These are phyloP conservation scores for Stenoptilia bipunctidactyla DNA, from an alignment of 2,888 invertebrate species.

Conservation along the genomic window DNA sequence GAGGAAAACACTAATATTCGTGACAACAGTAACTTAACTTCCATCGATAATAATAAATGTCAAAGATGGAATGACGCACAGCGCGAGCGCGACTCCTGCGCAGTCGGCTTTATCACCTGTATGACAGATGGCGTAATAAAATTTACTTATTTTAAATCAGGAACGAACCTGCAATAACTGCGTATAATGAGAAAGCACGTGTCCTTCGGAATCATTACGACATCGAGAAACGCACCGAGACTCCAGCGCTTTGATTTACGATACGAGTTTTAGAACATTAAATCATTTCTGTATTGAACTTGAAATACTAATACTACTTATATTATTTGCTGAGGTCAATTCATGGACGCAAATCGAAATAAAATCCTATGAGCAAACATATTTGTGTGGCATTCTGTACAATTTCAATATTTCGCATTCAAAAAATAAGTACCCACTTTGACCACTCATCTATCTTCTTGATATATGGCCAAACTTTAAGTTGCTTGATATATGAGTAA, in stretches of 20 bases:
- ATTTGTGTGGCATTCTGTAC: too few species aligned
- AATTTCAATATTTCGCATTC: too few species aligned
- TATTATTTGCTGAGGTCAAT: too few species aligned
- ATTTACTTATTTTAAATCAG: slow-evolving; percentile 62
- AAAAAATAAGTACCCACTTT: too few species aligned
- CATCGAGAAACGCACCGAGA: slow-evolving; percentile 37
- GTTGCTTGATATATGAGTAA: slow-evolving; percentile 44
- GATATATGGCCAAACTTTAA: slow-evolving; percentile 29
- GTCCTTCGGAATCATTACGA: slow-evolving; percentile 47
- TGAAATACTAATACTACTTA: slow-evolving; percentile 59
- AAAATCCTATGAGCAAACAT: too few species aligned
- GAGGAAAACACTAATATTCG: slow-evolving; percentile 40
- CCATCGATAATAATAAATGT: slow-evolving; percentile 57
- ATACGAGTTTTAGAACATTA: slow-evolving; percentile 59
- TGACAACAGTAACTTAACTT: slow-evolving; percentile 44
- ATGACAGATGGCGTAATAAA: slow-evolving; percentile 67
- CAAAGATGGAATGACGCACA: slow-evolving; percentile 35
- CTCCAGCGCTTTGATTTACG: slow-evolving; percentile 62
- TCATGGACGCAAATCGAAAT: too few species aligned
- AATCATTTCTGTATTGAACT: slow-evolving; percentile 64
- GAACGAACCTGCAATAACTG: slow-evolving; percentile 35
- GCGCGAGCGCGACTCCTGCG: slow-evolving; percentile 38
- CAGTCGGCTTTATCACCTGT: slow-evolving; percentile 47
- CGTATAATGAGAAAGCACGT: slow-evolving; percentile 62
- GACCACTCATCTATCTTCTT: too few species aligned